Evolutionary conservation across 2,797 vertebrate genomes (phyloP), one percentile per base, ranked within the genome.

Genomic region (Helicolenus hilgendorfi): DNA sequence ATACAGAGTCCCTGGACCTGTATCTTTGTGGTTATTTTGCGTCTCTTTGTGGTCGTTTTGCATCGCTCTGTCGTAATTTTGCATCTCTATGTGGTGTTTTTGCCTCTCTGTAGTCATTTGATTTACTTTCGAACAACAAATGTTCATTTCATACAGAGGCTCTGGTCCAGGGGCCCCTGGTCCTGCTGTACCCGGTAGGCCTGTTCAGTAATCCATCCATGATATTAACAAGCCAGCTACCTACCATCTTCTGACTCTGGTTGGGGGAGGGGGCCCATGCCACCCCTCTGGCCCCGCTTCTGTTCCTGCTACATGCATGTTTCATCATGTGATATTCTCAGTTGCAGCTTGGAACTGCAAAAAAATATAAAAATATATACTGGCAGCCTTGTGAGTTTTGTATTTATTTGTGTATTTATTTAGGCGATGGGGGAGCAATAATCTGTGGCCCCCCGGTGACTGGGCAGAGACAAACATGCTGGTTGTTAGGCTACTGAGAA

Each of bases 401-500:
- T 77, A 38, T 91, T 87, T 84, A 87, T 94, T 92, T 88, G 72
- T 88, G 35, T 81, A 70, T 95, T 91, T 87, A 85, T 89, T 77
- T 62, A 60, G 77, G 86, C 80, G n/a, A 26, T 73, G 84, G 79
- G 91, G 93, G 91, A 91, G 83, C 89, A 73, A 86, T 89, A 91
- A 95, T 94, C 87, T 88, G 76, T 63, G 79, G 73, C 84, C 85
- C 85, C 85, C 85, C 69, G 82, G 89, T 73, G 85, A 89, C 84
- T 87, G 88, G 86, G 74, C 86, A 78, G 85, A 94, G 88, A 89
- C 89, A 94, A 92, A 94, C 89, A 84, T 49, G 72, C 83, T 77
- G 88, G 91, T 93, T 94, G 91, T 95, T 91, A 81, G 79, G 92
- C 89, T 89, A 81, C 92, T 63, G 89, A 89, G 90, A 96, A 96